A percentile compares a stretch with the other conserved stretches of the same genome.
These are phyloP conservation scores for Ochlodes sylvanus DNA, from an alignment of 2,888 invertebrate genomes.

Conservation along the genomic window DNA sequence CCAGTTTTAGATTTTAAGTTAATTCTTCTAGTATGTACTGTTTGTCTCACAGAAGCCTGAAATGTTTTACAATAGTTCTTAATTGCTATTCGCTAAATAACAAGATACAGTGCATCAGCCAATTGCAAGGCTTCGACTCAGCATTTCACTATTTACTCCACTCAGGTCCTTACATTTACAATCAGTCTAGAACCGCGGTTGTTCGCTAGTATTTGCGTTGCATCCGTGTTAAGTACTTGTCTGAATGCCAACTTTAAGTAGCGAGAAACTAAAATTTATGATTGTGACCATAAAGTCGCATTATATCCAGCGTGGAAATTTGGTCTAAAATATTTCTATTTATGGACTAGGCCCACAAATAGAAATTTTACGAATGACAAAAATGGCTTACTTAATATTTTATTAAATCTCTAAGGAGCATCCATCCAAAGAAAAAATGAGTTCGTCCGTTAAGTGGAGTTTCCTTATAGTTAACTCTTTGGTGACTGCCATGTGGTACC, in stretches of 20 bases:
- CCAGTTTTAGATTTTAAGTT: background rate
- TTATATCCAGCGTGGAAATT: too few species aligned
- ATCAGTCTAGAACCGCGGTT: slow-evolving; percentile 63
- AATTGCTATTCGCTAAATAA: slow-evolving; percentile 23
- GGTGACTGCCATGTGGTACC: too few species aligned
- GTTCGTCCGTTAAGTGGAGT: too few species aligned
- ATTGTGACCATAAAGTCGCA: too few species aligned
- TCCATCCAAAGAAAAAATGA: too few species aligned
- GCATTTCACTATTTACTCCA: slow-evolving; percentile 32
- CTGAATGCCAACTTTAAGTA: background rate
- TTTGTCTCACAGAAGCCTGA: background rate
- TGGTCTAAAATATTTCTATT: too few species aligned
- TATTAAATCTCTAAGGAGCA: too few species aligned
- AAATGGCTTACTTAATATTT: too few species aligned
- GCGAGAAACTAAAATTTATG: background rate
- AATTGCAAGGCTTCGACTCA: slow-evolving; percentile 37
- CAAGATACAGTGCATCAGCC: slow-evolving; percentile 23
- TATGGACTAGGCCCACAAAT: too few species aligned
- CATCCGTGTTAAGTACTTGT: slow-evolving; percentile 8
- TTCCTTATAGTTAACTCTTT: too few species aligned
- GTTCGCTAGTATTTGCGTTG: slow-evolving; percentile 63
- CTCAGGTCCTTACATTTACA: slow-evolving; percentile 43
- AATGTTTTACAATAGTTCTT: background rate
- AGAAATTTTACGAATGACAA: too few species aligned
- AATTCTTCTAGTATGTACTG: background rate